Percentiles rank a stretch among this genome's conserved stretches.
These are phyloP conservation scores for Fringilla coelebs DNA, from an alignment of 2,797 vertebrate genomes.

Conservation along the genomic window DNA sequence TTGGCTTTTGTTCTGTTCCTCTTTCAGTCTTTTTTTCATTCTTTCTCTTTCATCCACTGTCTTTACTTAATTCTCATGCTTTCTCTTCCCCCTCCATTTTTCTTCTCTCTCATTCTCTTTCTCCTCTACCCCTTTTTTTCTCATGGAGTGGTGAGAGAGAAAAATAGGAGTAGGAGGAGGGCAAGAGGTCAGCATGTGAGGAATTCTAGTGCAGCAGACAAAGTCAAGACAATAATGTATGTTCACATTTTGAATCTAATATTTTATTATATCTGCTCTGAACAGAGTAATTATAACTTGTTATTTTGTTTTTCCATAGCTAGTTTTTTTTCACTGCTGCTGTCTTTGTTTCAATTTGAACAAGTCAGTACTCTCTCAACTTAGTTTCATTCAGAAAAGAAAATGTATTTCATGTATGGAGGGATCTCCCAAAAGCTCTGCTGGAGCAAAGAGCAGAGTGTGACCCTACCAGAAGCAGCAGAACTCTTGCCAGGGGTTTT, in stretches of 20 bases:
- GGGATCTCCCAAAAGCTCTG: neutral
- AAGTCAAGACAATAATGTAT: neutral
- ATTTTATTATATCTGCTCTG: neutral
- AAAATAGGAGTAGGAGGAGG: constrained; percentile 46
- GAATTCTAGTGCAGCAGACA: constrained; percentile 46
- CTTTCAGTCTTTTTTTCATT: neutral
- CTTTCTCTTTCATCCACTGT: neutral
- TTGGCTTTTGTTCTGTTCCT: neutral
- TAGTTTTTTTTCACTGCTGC: neutral
- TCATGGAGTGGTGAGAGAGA: constrained; percentile 21
- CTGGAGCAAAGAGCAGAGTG: neutral
- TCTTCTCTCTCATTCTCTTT: neutral
- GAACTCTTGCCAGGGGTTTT: neutral
- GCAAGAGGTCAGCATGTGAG: constrained; percentile 39
- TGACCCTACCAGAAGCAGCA: neutral
- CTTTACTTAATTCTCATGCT: neutral
- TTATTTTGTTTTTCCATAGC: neutral
- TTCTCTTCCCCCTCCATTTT: neutral
- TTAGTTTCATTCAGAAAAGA: neutral
- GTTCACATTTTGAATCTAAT: neutral
- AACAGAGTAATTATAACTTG: neutral
- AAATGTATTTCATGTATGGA: neutral
- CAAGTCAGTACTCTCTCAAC: neutral
- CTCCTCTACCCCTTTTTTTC: neutral
- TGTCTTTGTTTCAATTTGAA: neutral